Evolutionary conservation across 2,888 invertebrate genomes (phyloP).

Genomic region (Argynnis bischoffii): DNA sequence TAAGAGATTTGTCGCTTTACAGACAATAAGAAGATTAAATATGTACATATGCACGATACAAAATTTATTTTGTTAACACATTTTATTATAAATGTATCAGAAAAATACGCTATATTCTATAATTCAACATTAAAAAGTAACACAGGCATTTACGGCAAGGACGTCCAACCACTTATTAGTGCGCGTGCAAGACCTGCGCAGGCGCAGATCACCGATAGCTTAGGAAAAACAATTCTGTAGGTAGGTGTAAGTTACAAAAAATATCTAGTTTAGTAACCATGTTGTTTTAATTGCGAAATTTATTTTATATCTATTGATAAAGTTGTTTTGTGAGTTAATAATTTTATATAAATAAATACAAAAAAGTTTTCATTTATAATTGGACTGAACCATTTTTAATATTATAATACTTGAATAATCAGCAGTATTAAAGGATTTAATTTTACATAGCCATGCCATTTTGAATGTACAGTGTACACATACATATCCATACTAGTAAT

Average conservation of each 20-base stretch:
- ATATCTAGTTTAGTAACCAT: conserved; percentile 28
- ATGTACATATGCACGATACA: too few relatives aligned
- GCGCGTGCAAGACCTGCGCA: conserved; percentile 43
- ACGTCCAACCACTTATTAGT: conserved; percentile 48
- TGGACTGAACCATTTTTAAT: too few relatives aligned
- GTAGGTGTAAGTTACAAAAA: conserved; percentile 39
- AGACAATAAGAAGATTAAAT: too few relatives aligned
- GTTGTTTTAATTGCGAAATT: conserved; percentile 37
- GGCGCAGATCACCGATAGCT: conserved; percentile 52
- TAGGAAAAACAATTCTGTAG: conserved; percentile 44
- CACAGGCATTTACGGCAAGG: conserved; percentile 40
- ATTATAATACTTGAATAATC: too few relatives aligned
- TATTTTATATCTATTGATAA: conserved; percentile 23
- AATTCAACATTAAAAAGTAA: conserved; percentile 16
- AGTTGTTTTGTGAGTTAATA: conserved; percentile 5
- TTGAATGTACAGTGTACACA: too few relatives aligned
- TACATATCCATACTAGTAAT: too few relatives aligned
- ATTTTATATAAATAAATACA: not conserved
- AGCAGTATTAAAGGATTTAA: too few relatives aligned
- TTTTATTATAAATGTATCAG: too few relatives aligned
- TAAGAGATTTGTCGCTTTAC: too few relatives aligned
- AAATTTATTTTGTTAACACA: too few relatives aligned
- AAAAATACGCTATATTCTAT: conserved; percentile 5
- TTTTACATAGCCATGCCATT: too few relatives aligned
- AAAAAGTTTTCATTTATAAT: not conserved